Percentiles rank a stretch among this genome's conserved stretches.
phyloP scores from a whole-genome alignment of 2,888 invertebrate species.

The Pherbina coryleti region DNA sequence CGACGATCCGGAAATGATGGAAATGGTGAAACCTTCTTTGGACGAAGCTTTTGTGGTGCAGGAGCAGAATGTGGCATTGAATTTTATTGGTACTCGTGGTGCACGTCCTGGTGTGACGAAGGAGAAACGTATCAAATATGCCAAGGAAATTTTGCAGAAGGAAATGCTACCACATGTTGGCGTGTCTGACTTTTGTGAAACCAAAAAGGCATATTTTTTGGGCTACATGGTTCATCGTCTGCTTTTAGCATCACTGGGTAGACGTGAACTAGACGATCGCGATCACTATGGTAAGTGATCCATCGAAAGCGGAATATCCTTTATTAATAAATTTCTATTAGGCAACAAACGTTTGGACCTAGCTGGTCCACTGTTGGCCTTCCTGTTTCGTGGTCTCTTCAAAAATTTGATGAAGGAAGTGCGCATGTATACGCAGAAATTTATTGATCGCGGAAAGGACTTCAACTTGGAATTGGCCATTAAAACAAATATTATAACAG shows the following conservation, averaged over 20 bases:
- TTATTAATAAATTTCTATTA: conserved; percentile 15
- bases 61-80: conserved; percentile 98
- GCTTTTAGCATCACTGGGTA: conserved; percentile 90
- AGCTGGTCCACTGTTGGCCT: conserved; percentile 96
- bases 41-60: conserved; percentile 99
- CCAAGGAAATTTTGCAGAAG: conserved; percentile 98
- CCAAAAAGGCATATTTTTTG: conserved; percentile 98
- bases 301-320: background rate
- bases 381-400: conserved; percentile 95
- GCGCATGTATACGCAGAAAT: conserved; percentile 98
- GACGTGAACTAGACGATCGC: conserved; percentile 98
- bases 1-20: conserved; percentile 99
- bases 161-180: conserved; percentile 99
- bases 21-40: conserved; percentile 99
- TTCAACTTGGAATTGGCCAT: conserved; percentile 92
- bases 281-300: conserved; percentile 91
- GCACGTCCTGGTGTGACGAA: conserved; percentile 98
- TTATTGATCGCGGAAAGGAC: conserved; percentile 98
- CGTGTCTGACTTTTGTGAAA: conserved; percentile 99
- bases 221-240: conserved; percentile 99
- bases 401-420: conserved; percentile 98
- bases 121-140: conserved; percentile 99
- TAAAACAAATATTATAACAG: conserved; percentile 97
- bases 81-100: conserved; percentile 98
- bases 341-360: conserved; percentile 95